Percentiles rank a stretch among this genome's conserved stretches.
Evolutionary conservation across 1,140 invertebrate genomes (phyloP).

Genomic region (Temnothorax curvispinosus): DNA sequence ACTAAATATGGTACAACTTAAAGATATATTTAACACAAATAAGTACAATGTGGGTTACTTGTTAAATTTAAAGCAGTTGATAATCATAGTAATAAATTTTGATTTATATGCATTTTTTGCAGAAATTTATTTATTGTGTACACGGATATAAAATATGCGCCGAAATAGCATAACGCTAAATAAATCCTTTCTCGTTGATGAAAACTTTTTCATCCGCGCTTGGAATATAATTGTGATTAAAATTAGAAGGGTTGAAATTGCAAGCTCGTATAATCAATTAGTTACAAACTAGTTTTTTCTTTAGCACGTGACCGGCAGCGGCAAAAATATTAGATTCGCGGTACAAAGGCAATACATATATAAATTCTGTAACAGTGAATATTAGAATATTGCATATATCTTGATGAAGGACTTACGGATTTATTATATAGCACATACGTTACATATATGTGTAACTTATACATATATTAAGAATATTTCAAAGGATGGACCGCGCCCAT

Average conservation of each 20-base stretch:
- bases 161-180: conserved; percentile 8
- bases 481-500: conserved; percentile 34
- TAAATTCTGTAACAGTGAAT: conserved; percentile 3
- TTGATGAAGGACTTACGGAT: not conserved
- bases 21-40: not conserved
- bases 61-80: not conserved
- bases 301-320: not conserved
- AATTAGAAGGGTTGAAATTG: conserved; percentile 23
- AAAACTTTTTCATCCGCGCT: conserved; percentile 7
- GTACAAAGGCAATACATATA: not conserved
- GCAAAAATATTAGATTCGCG: not conserved
- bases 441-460: not conserved
- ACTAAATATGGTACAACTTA: not conserved
- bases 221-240: conserved; percentile 38
- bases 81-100: conserved; percentile 12
- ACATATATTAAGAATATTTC: conserved; percentile 43
- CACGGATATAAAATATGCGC: not conserved
- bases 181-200: not conserved
- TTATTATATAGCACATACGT: conserved; percentile 3
- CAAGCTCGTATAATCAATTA: conserved; percentile 27
- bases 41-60: not conserved
- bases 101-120: not conserved
- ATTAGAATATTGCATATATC: not conserved
- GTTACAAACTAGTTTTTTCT: conserved; percentile 16
- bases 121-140: not conserved